phyloP scores from a whole-genome alignment of 2,113 vertebrate species.

The Apeltes quadracus region DNA sequence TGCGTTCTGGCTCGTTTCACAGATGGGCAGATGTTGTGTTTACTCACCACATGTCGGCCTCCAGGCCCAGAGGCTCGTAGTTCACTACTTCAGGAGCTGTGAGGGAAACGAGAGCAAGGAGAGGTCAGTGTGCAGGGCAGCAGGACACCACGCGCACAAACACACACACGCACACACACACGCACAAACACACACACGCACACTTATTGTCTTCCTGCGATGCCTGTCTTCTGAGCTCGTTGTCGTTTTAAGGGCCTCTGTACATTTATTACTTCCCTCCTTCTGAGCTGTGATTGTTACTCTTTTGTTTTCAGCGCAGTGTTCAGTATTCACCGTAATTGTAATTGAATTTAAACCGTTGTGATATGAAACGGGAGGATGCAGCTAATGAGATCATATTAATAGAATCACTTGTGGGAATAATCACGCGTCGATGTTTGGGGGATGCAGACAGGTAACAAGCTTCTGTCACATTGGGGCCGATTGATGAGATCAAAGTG shows the following conservation, averaged over 20 bases:
- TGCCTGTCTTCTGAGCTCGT: background rate
- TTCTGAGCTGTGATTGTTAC: background rate
- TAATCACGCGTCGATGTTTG: background rate
- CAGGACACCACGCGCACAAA: background rate
- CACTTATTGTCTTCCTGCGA: too few species aligned
- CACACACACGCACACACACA: background rate
- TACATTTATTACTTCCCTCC: background rate
- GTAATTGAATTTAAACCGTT: background rate
- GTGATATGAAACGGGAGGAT: background rate
- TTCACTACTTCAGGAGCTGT: constrained; percentile 99
- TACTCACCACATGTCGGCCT: constrained; percentile 99
- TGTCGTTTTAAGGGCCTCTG: constrained; percentile 4
- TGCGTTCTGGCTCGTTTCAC: background rate
- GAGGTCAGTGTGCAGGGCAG: constrained; percentile 8
- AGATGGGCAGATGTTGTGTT: background rate
- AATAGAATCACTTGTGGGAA: background rate
- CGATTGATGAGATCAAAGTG: too few species aligned
- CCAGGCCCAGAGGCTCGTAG: constrained; percentile 95
- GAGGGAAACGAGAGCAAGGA: constrained; percentile 55
- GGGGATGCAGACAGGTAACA: background rate
- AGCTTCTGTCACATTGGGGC: too few species aligned
- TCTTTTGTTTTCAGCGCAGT: background rate
- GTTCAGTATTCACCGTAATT: too few species aligned
- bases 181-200: background rate
- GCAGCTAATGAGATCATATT: background rate